Evolutionary conservation across 1,140 invertebrate genomes (phyloP).

Genomic region (Drosophila melanogaster): DNA sequence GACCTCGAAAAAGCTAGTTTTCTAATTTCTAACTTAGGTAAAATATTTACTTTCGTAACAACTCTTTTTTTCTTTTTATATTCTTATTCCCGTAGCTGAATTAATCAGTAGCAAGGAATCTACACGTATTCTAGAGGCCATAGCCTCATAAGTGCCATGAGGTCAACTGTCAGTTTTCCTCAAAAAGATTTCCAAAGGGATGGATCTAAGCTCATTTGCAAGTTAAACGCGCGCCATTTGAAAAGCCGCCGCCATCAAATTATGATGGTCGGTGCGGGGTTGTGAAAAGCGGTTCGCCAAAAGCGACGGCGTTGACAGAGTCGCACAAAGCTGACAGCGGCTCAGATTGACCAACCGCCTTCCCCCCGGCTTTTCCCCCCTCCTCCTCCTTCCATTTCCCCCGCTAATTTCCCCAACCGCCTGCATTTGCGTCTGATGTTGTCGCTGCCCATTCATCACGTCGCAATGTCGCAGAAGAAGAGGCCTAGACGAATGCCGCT

Average conservation of each 20-base stretch:
- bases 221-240: slow-evolving; percentile 69
- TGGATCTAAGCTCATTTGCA: slow-evolving; percentile 71
- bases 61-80: not conserved
- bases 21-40: not conserved
- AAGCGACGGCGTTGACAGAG: slow-evolving; percentile 68
- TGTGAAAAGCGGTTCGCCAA: slow-evolving; percentile 24
- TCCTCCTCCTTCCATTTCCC: not conserved
- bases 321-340: slow-evolving; percentile 78
- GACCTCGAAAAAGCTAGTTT: not conserved
- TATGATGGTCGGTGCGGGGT: not conserved
- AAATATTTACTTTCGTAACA: no score
- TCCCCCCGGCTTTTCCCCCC: not conserved
- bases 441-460: slow-evolving; percentile 75
- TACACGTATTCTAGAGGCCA: not conserved
- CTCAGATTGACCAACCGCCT: slow-evolving; percentile 45
- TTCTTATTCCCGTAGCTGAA: not conserved
- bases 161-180: not conserved
- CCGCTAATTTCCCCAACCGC: slow-evolving; percentile 23
- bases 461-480: slow-evolving; percentile 51
- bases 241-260: slow-evolving; percentile 21
- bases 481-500: slow-evolving; percentile 46
- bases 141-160: slow-evolving; percentile 9
- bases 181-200: slow-evolving; percentile 16
- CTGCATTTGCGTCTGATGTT: slow-evolving; percentile 51
- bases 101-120: not conserved